Base-by-base conservation (phyloP, 2,113 vertebrate genomes). In the Rutilus rutilus region DNA sequence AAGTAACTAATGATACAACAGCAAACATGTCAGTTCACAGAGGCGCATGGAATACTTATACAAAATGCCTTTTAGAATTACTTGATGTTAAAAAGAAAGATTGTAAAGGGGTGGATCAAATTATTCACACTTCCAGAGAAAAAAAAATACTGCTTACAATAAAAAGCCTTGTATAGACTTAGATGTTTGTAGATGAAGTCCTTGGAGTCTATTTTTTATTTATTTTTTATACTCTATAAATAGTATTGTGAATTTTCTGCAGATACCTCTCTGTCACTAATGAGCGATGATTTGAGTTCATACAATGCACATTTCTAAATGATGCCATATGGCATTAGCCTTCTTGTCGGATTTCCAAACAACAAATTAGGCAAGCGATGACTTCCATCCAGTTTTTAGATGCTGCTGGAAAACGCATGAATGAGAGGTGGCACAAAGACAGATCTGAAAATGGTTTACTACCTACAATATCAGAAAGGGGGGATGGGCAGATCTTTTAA, bases 291-390 rank as follows among this genome's bases (percentile, higher is more conserved):
- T 86, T 81, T 81, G 69, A 45, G 10, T 86, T 36, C 76, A 25
- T 50, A 30, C 54, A 64, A 52, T 69, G 47, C 59, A 78, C 65
- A 83, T 30, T 76, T 57, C 79, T 65, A 78, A 88, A 79, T 79
- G 65, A 86, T 86, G 78, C 81, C 76, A 84, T 88, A 75, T 86
- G 87, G 69, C 69, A 76, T 59, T 67, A 50, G 42, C 60, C 30
- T 69, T 76, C 74, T 52, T 69, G n/a, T 27, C 30, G 21, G 25
- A 86, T 79, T 86, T 45, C 50, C 65, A 52, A 62, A 65, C 50
- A 67, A 47, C 42, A 88, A 83, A 86, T 86, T 67, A 88, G 57
- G n/a, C 60, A 47, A 60, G 33, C 69, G 33, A 62, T 33, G 64
- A 88, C 81, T 60, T 78, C 54, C 50, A 74, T 59, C 67, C 30